Percentiles rank a stretch among this genome's conserved stretches.
These are phyloP conservation scores for Premnoplex brunnescens DNA, from an alignment of 2,797 vertebrate species.

Conservation along the genomic window DNA sequence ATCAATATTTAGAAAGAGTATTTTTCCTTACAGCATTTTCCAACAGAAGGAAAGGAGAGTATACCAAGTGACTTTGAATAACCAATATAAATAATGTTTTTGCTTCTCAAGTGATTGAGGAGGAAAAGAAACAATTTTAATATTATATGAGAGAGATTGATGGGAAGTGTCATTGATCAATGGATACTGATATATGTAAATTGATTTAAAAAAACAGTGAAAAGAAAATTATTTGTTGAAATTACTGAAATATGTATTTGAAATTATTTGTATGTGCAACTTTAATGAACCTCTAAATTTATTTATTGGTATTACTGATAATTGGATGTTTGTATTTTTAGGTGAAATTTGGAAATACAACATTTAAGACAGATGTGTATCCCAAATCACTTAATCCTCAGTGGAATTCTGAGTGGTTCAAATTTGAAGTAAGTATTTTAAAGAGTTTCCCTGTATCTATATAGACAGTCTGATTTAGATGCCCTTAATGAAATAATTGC, in stretches of 20 bases:
- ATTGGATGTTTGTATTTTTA: constrained; percentile 61
- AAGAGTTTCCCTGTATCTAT: background rate
- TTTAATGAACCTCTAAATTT: background rate
- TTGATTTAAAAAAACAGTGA: background rate
- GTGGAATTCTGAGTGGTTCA: constrained; percentile 99
- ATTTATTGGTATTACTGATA: background rate
- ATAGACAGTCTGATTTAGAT: background rate
- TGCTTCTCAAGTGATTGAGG: background rate
- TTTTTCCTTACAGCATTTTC: background rate
- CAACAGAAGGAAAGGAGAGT: background rate
- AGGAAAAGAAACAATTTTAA: background rate
- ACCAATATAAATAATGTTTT: background rate
- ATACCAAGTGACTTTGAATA: background rate
- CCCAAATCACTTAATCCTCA: constrained; percentile 98
- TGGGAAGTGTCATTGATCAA: background rate
- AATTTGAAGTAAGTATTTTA: constrained; percentile 91
- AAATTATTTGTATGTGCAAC: background rate
- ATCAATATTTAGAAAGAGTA: background rate
- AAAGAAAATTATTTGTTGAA: background rate
- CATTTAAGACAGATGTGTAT: constrained; percentile 97
- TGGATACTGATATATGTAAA: background rate
- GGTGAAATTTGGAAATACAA: constrained; percentile 98
- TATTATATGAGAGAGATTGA: background rate
- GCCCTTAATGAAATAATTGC: background rate
- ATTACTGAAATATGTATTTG: background rate